A percentile compares a stretch with the other conserved stretches of the same genome.
phyloP scores from a whole-genome alignment of 2,113 vertebrate genomes.

The Phainopepla nitens region DNA sequence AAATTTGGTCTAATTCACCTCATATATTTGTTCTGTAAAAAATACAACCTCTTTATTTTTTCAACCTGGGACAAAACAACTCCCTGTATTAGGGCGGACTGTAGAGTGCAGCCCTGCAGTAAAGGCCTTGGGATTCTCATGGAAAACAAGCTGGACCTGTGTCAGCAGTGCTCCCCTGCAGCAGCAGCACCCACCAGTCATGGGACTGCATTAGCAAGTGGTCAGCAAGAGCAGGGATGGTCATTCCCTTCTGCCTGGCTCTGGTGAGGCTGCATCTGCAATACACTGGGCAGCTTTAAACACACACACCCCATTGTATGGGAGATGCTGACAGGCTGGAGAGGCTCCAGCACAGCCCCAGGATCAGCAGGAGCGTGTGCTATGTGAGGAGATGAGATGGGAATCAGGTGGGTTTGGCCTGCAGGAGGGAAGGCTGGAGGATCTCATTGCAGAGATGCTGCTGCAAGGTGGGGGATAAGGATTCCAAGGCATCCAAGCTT shows the following conservation, averaged over 20 bases:
- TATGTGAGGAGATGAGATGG: background rate
- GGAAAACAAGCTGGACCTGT: background rate
- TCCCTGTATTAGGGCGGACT: background rate
- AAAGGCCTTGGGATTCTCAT: background rate
- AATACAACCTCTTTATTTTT: background rate
- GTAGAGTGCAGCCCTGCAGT: background rate
- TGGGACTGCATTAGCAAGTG: background rate
- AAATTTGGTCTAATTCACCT: background rate
- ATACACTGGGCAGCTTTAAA: background rate
- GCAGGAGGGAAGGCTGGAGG: background rate
- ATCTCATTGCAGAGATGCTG: background rate
- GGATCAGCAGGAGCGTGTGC: accelerated
- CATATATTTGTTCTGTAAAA: background rate
- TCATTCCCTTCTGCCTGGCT: background rate
- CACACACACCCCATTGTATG: background rate
- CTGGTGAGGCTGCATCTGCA: background rate
- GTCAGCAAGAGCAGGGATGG: background rate
- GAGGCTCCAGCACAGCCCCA: background rate
- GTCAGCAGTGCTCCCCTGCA: background rate
- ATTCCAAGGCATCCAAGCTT: background rate
- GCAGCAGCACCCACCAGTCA: background rate
- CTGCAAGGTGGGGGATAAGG: background rate
- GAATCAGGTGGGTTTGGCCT: background rate
- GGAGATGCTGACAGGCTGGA: background rate
- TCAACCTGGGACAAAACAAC: background rate